Conservation (phyloP, 2,888 invertebrate species). For the Orchesella flavescens region DNA sequence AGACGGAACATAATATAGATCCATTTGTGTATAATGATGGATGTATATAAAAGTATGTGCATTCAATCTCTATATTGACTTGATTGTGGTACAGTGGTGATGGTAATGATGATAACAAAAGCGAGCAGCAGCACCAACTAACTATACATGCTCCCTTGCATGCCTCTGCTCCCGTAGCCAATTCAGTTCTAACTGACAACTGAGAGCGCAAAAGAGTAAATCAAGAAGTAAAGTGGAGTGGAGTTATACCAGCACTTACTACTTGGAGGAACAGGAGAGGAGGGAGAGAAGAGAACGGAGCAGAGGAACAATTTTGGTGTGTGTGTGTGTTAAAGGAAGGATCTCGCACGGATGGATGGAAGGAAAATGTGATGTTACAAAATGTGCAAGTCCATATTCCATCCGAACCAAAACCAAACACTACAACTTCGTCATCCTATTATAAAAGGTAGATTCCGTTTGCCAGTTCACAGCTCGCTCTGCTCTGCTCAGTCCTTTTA, state of each 20-base stretch:
- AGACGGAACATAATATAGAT: constrained; percentile 1
- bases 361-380: no score
- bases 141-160: constrained; percentile 8
- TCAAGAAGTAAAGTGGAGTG: constrained; percentile 15
- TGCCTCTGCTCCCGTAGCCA: neutral
- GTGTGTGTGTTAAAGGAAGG: constrained; percentile 13
- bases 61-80: constrained; percentile 4
- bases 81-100: constrained; percentile 25
- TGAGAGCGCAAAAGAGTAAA: neutral
- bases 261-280: no score
- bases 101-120: constrained; percentile 39
- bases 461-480: no score
- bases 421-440: no score
- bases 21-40: no score
- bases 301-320: no score
- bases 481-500: no score
- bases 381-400: no score
- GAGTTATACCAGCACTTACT: no score
- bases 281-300: no score
- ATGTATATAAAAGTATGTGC: neutral
- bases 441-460: no score
- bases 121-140: neutral
- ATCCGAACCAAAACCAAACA: no score
- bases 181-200: constrained; percentile 4
- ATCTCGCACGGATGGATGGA: constrained; percentile 14